Evolutionary conservation across 2,888 invertebrate genomes (phyloP).

Genomic region (Drosophila lutescens): DNA sequence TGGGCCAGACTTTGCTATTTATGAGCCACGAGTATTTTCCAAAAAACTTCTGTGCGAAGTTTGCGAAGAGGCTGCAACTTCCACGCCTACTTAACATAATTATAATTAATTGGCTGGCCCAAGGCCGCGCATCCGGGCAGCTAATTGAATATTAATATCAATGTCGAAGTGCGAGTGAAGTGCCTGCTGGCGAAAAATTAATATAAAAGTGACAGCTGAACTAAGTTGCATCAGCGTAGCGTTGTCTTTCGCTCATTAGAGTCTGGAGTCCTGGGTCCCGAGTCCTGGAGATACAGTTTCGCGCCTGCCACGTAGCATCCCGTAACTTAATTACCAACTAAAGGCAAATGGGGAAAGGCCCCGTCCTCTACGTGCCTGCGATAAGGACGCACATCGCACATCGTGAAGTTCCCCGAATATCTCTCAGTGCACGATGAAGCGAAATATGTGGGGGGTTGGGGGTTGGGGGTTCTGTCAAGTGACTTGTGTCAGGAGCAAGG

Average conservation of each 20-base stretch:
- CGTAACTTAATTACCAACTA: constrained; percentile 67
- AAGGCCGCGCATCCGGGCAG: constrained; percentile 42
- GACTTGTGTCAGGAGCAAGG: constrained; percentile 37
- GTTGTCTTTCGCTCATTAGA: constrained; percentile 2
- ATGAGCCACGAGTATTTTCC: constrained; percentile 23
- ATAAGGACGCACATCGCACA: constrained; percentile 46
- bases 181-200: constrained; percentile 49
- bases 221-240: constrained; percentile 15
- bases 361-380: constrained; percentile 61
- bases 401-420: constrained; percentile 1
- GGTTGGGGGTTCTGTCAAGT: constrained; percentile 25
- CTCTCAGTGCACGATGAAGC: constrained; percentile 26
- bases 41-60: constrained; percentile 27
- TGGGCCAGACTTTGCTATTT: constrained; percentile 23
- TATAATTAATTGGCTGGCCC: constrained; percentile 46
- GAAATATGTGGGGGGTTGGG: not conserved
- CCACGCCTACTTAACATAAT: constrained; percentile 48
- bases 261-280: no score
- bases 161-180: constrained; percentile 64
- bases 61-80: constrained; percentile 38
- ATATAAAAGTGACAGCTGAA: constrained; percentile 64
- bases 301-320: constrained; percentile 39
- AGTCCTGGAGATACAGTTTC: constrained; percentile 25
- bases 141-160: constrained; percentile 78
- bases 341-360: constrained; percentile 52